These are phyloP conservation scores for Myotis planiceps DNA, from an alignment of 2,797 vertebrate genomes.

Conservation along the genomic window DNA sequence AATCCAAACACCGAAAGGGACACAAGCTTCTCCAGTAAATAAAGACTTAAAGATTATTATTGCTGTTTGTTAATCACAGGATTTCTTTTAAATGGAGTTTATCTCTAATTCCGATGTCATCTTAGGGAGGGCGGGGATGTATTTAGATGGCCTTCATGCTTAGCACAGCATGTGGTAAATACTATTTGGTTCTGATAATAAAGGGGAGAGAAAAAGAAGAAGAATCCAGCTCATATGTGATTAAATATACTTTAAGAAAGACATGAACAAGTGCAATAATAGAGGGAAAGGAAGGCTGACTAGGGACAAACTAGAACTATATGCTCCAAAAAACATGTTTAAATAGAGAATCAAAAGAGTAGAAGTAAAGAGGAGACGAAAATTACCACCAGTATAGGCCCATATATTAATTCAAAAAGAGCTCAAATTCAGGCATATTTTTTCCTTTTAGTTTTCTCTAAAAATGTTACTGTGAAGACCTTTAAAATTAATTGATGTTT, in stretches of 20 bases:
- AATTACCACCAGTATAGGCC: not conserved
- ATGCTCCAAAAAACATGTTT: not conserved
- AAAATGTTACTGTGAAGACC: slow-evolving; percentile 56
- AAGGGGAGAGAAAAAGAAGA: not conserved
- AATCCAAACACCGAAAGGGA: not conserved
- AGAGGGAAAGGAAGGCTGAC: not conserved
- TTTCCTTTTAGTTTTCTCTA: slow-evolving; percentile 39
- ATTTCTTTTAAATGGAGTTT: not conserved
- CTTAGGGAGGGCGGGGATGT: not conserved
- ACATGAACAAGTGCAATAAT: not conserved
- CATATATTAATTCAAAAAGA: slow-evolving; percentile 12
- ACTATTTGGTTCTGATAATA: slow-evolving; percentile 59
- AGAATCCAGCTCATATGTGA: not conserved
- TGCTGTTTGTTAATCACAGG: slow-evolving; percentile 26
- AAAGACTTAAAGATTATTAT: not conserved
- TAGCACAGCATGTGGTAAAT: slow-evolving; percentile 51
- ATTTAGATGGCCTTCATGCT: slow-evolving; percentile 21
- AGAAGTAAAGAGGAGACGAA: not conserved
- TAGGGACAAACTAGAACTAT: slow-evolving; percentile 7
- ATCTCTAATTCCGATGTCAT: slow-evolving; percentile 34
- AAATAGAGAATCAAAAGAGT: not conserved
- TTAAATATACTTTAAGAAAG: slow-evolving; percentile 63
- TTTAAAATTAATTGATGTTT: slow-evolving; percentile 66
- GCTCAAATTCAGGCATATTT: slow-evolving; percentile 36
- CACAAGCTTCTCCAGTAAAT: not conserved